These are phyloP conservation scores for Mesembrinibis cayennensis DNA, from an alignment of 2,113 vertebrate genomes.

Conservation along the genomic window DNA sequence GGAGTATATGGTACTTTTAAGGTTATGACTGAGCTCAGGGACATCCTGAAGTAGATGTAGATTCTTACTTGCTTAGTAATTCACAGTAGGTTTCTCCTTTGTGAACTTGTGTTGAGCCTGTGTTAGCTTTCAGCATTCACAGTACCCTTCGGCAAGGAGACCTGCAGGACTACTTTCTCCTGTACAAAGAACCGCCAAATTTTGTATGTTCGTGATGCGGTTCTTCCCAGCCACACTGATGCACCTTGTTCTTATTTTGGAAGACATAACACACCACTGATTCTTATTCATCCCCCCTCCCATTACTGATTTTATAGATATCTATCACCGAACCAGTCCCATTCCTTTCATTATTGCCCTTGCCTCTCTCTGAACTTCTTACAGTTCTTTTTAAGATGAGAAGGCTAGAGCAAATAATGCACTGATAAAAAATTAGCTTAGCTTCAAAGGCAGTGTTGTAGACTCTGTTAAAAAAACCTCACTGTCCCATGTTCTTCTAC, in stretches of 20 bases:
- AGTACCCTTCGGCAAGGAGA: not conserved
- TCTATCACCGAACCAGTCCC: not conserved
- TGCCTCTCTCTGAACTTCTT: not conserved
- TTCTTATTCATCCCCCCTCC: not conserved
- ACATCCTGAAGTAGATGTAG: not conserved
- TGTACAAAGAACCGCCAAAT: not conserved
- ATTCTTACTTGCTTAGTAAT: not conserved
- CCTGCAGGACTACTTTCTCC: not conserved
- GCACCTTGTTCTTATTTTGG: not conserved
- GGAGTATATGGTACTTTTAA: not conserved
- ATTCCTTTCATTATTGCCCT: not conserved
- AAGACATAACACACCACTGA: not conserved
- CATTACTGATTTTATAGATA: not conserved
- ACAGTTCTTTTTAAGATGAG: not conserved
- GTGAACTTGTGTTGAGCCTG: not conserved
- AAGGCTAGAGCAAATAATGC: not conserved
- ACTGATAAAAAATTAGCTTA: not conserved
- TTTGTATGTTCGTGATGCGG: not conserved
- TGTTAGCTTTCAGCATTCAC: not conserved
- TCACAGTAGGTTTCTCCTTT: not conserved
- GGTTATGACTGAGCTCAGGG: not conserved
- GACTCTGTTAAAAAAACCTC: not conserved
- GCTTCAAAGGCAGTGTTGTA: not conserved
- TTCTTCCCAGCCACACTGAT: not conserved
- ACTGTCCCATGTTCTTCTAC: not conserved